Evolutionary conservation across 2,888 invertebrate species (phyloP).

Genomic region (Nemotelus pantherinus): DNA sequence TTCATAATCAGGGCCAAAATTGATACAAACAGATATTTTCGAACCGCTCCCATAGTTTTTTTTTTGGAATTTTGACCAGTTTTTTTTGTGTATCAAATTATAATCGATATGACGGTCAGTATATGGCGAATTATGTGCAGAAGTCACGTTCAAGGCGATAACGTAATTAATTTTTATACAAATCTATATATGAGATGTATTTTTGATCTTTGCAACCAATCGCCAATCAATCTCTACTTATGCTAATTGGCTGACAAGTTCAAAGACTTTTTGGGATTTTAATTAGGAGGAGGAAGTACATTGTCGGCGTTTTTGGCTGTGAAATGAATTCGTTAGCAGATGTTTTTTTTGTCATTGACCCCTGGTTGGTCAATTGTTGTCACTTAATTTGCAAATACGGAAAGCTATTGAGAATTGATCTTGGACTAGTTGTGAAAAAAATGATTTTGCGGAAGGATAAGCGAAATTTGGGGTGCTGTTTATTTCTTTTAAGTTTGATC

Average conservation of each 20-base stretch:
- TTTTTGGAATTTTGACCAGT: background rate
- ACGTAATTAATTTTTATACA: slow-evolving; percentile 22
- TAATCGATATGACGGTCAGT: too few relatives aligned
- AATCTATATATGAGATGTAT: background rate
- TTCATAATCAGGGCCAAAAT: slow-evolving; percentile 8
- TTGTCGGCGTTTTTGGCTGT: background rate
- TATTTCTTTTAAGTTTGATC: too few relatives aligned
- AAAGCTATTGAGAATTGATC: background rate
- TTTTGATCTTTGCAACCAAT: background rate
- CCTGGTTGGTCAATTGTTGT: background rate
- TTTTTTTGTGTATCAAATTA: background rate
- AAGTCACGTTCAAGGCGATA: slow-evolving; percentile 41
- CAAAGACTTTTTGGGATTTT: background rate
- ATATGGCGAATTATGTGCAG: background rate
- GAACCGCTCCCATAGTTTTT: background rate
- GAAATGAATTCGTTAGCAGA: background rate
- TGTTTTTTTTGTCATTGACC: slow-evolving; percentile 17
- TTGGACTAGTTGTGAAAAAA: too few relatives aligned
- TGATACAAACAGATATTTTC: background rate
- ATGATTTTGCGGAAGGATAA: too few relatives aligned
- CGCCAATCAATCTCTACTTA: slow-evolving; percentile 1
- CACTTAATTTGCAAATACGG: slow-evolving; percentile 1
- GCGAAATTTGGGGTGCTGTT: too few relatives aligned
- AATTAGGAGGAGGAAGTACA: slow-evolving; percentile 2
- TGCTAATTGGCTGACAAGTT: slow-evolving; percentile 9